These are phyloP conservation scores for Zosterops japonicus DNA, from an alignment of 2,113 vertebrate species.

Conservation along the genomic window DNA sequence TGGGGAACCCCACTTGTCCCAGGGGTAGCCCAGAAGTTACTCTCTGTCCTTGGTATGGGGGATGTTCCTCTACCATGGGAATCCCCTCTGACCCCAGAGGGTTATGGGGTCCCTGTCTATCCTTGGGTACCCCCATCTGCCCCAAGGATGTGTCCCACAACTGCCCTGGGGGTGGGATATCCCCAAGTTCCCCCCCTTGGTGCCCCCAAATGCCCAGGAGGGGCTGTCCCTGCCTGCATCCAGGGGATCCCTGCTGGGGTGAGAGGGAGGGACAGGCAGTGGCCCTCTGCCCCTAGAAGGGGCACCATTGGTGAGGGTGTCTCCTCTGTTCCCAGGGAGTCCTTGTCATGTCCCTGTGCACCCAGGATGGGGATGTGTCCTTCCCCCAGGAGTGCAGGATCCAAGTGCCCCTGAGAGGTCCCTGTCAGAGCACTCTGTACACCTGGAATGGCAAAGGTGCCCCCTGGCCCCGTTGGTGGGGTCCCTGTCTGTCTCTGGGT, in stretches of 20 bases:
- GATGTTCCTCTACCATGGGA: neutral
- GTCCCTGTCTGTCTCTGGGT: neutral
- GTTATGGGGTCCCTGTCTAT: neutral
- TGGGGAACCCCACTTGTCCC: neutral
- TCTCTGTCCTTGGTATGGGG: neutral
- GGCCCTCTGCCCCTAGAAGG: neutral
- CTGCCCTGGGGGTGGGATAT: neutral
- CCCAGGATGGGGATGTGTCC: neutral
- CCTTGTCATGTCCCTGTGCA: neutral
- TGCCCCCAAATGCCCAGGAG: neutral
- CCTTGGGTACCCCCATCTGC: neutral
- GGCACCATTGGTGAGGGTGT: accelerated
- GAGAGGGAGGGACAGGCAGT: too few relatives aligned
- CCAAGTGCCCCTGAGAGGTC: neutral
- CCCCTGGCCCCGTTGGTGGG: neutral
- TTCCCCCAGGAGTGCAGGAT: neutral
- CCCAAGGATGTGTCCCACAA: neutral
- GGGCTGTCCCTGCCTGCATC: neutral
- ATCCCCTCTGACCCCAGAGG: neutral
- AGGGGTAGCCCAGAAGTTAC: neutral
- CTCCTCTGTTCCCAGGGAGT: neutral
- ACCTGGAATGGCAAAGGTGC: neutral
- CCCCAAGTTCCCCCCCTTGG: accelerated
- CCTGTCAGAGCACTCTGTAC: neutral
- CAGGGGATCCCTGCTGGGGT: neutral